Base-by-base conservation (phyloP, 2,113 vertebrate species). In the Zosterops lateralis region DNA sequence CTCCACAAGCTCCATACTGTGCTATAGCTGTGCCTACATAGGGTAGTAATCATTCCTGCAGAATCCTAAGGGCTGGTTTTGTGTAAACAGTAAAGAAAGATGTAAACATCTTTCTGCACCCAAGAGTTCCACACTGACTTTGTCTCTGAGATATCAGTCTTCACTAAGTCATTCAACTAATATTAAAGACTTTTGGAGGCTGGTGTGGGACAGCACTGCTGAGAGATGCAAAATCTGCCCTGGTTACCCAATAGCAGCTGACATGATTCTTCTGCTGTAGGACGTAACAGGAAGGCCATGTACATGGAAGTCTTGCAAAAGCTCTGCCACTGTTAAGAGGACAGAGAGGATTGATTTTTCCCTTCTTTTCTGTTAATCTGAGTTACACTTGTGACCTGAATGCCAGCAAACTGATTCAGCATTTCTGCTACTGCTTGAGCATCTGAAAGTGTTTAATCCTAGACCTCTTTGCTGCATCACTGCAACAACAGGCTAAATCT, bases 1-100 rank as follows among this genome's bases (percentile, higher is more conserved):
- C 21, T 40, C 14, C 12, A 19, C 32, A 57, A 38, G 47, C n/a
- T 32, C 38, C 0, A 0, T 28, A 10, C 17, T 18, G 48, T 38
- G 58, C 17, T 38, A 15, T 0, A 66, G 38, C 71, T 48, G 22
- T 14, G 29, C 73, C 29, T 34, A 11, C 14, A 21, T 9, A 3
- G 2, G 18, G 17, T 10, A 34, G 7, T 7, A 16, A 42, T 6
- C 57, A 19, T 54, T 64, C 18, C 58, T 62, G 53, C 24, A 40
- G 53, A 34, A 24, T 29, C 10, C 16, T 5, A 57, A 16, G 5
- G 51, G 22, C 61, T 58, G 40, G 0, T 18, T 57, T 58, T 38
- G 5, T 28, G 38, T 18, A 9, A 70, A 50, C 28, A 47, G 12
- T 14, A 17, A 58, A 62, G 31, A 34, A 84, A 48, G 12, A 60